These are phyloP conservation scores for Drosophila cracens DNA, from an alignment of 2,888 invertebrate species.

Conservation along the genomic window DNA sequence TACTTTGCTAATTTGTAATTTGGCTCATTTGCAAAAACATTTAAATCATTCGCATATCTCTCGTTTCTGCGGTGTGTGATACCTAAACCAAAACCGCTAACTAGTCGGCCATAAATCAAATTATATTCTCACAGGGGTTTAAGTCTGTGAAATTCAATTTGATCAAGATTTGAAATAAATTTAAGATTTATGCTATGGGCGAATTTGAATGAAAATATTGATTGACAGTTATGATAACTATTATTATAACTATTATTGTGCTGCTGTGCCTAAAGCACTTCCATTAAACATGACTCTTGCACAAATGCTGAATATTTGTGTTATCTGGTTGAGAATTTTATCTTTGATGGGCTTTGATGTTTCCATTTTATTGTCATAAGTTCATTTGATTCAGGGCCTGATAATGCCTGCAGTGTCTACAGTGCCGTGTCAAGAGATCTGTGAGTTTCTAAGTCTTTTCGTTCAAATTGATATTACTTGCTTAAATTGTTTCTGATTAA, in stretches of 20 bases:
- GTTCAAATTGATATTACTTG: neutral
- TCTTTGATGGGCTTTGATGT: neutral
- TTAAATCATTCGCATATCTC: constrained; percentile 13
- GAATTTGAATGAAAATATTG: neutral
- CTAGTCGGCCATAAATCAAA: constrained; percentile 44
- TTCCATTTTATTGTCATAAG: neutral
- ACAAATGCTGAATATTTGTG: neutral
- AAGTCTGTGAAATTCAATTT: neutral
- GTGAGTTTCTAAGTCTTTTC: neutral
- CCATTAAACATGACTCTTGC: neutral
- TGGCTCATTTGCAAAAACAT: constrained; percentile 19
- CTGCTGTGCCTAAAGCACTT: neutral
- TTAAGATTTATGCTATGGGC: too few species aligned
- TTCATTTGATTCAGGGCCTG: neutral
- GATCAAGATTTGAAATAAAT: neutral
- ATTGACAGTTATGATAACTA: neutral
- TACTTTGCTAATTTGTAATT: constrained; percentile 58
- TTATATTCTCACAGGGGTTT: constrained; percentile 1
- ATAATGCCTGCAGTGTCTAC: neutral
- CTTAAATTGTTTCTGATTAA: neutral
- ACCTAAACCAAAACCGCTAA: constrained; percentile 41
- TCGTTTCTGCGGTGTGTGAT: constrained; percentile 1
- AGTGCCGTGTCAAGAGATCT: rapidly evolving
- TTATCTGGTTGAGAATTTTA: neutral
- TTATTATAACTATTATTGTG: neutral